These are phyloP conservation scores for Lutraria lutraria DNA, from an alignment of 2,888 invertebrate genomes.

Conservation along the genomic window DNA sequence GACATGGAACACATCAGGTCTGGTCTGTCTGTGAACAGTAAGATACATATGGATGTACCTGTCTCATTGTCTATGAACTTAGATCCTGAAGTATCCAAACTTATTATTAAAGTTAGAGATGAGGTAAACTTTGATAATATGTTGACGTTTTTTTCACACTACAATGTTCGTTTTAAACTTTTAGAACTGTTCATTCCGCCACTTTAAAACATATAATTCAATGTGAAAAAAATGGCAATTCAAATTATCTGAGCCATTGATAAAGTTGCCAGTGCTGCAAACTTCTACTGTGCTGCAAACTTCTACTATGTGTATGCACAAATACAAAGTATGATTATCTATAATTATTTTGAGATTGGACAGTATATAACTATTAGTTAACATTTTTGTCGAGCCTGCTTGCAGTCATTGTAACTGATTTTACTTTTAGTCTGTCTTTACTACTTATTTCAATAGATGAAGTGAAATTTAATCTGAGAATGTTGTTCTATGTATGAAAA, in stretches of 20 bases:
- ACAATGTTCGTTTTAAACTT: background rate
- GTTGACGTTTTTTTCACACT: background rate
- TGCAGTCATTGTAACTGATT: no score
- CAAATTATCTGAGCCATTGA: background rate
- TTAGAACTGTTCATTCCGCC: no score
- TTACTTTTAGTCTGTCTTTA: no score
- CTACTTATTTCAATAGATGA: no score
- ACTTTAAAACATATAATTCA: no score
- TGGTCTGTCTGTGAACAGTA: constrained; percentile 58
- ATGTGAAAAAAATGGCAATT: no score
- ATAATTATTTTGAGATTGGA: no score
- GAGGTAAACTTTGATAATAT: constrained; percentile 43
- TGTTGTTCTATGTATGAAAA: no score
- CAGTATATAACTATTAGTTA: no score
- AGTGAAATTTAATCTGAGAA: no score
- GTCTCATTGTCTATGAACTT: constrained; percentile 46
- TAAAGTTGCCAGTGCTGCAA: background rate
- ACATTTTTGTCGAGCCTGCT: no score
- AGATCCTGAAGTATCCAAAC: constrained; percentile 58
- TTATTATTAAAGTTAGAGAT: constrained; percentile 59
- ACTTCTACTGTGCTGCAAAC: background rate
- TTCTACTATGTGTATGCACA: background rate
- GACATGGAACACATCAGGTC: constrained; percentile 62
- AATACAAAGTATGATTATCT: no score
- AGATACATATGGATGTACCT: constrained; percentile 51